These are phyloP conservation scores for Cataglyphis rosenhaueri DNA, from an alignment of 2,888 invertebrate species.

Conservation along the genomic window DNA sequence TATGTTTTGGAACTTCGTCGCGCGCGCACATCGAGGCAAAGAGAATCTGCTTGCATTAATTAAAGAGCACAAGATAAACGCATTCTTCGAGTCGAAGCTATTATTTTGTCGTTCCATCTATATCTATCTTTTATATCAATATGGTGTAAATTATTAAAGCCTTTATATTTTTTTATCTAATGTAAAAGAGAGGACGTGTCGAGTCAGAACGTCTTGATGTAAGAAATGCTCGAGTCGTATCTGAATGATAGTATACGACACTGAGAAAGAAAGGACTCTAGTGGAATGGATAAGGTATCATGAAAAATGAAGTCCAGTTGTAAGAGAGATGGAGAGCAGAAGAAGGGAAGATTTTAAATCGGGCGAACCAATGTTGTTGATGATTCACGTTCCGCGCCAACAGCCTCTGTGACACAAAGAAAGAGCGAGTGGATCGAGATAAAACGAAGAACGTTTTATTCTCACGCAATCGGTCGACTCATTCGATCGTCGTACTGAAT, in stretches of 20 bases:
- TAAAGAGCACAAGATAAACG: not conserved
- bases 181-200: not conserved
- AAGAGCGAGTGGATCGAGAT: slow-evolving; percentile 22
- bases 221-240: slow-evolving; percentile 16
- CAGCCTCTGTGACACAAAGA: slow-evolving; percentile 43
- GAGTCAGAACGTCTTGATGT: not conserved
- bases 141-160: not conserved
- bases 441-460: slow-evolving; percentile 41
- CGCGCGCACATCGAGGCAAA: not conserved
- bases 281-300: slow-evolving; percentile 23
- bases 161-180: not conserved
- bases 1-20: slow-evolving; percentile 5
- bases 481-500: slow-evolving; percentile 24
- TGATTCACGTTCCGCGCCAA: slow-evolving; percentile 42
- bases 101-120: not conserved
- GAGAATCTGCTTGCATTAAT: slow-evolving; percentile 14
- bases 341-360: slow-evolving; percentile 41
- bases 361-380: slow-evolving; percentile 48
- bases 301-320: slow-evolving; percentile 37
- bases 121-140: too few relatives aligned
- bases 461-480: slow-evolving; percentile 38
- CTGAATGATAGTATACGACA: slow-evolving; percentile 23
- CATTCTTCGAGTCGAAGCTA: not conserved
- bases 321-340: slow-evolving; percentile 16
- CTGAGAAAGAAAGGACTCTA: not conserved